These are phyloP conservation scores for Leptinotarsa undecemlineata DNA, from an alignment of 1,140 invertebrate species.

Conservation along the genomic window DNA sequence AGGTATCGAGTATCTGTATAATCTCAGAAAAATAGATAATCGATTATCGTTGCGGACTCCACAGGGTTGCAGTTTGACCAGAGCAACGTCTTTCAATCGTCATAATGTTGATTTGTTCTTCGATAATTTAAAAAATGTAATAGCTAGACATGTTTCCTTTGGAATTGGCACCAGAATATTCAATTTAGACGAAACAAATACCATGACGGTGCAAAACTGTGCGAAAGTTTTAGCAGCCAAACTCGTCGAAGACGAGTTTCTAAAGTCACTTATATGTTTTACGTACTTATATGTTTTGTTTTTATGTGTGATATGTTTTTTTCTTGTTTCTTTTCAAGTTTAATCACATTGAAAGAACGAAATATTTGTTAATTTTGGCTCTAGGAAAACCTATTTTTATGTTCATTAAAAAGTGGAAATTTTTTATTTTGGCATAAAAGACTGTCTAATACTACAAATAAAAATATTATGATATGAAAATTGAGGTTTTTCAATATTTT, in stretches of 20 bases:
- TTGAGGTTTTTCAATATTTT: no score
- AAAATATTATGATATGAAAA: no score
- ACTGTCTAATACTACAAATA: no score
- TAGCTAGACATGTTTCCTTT: slow-evolving; percentile 36
- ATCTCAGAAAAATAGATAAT: background rate
- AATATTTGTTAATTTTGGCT: no score
- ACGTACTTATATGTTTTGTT: no score
- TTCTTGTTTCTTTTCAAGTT: no score
- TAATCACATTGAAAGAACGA: no score
- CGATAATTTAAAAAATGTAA: slow-evolving; percentile 46
- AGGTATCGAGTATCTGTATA: background rate
- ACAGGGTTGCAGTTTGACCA: slow-evolving; percentile 21
- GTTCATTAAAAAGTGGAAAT: no score
- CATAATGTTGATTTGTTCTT: slow-evolving; percentile 42
- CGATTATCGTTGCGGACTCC: background rate
- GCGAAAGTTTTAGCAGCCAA: slow-evolving; percentile 50
- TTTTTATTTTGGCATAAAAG: no score
- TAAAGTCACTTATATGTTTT: slow-evolving; percentile 41
- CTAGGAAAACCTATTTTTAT: no score
- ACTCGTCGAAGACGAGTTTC: slow-evolving; percentile 51
- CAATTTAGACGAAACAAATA: slow-evolving; percentile 56
- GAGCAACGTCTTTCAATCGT: slow-evolving; percentile 46
- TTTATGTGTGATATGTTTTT: no score
- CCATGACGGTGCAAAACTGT: slow-evolving; percentile 54
- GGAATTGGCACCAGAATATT: slow-evolving; percentile 46